Conservation (phyloP, 2,888 invertebrate genomes). For the Acrobasis repandana region DNA sequence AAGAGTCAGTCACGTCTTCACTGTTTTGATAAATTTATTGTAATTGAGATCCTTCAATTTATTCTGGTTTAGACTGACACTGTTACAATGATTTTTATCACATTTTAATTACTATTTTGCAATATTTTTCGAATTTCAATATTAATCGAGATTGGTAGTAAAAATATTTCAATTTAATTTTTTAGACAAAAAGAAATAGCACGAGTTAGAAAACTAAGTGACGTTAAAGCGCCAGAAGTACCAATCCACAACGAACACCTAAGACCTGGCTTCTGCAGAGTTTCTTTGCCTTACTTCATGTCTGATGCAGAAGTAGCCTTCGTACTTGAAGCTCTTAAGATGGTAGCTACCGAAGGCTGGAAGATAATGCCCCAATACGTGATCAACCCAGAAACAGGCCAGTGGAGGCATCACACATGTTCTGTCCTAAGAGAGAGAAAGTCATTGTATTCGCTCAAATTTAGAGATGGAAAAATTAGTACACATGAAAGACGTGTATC, state of each 20-base stretch:
- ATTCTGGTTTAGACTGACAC: neutral
- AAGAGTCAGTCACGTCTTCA: conserved; percentile 1
- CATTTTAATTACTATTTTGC: neutral
- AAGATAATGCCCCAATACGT: conserved; percentile 93
- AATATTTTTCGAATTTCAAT: conserved; percentile 20
- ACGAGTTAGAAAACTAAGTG: conserved; percentile 67
- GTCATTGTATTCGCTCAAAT: conserved; percentile 90
- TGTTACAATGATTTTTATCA: neutral
- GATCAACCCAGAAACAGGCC: conserved; percentile 93
- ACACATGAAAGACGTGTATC: conserved; percentile 88
- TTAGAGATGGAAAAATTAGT: conserved; percentile 89
- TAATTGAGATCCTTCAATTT: conserved; percentile 25
- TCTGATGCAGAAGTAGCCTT: conserved; percentile 90
- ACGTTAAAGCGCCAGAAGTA: conserved; percentile 67
- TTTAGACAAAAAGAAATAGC: conserved; percentile 75
- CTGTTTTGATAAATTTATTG: conserved; percentile 31
- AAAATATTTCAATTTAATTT: conserved; percentile 36
- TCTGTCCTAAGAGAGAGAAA: conserved; percentile 90
- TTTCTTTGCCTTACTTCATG: conserved; percentile 94
- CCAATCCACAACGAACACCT: conserved; percentile 86
- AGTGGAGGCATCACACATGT: conserved; percentile 94
- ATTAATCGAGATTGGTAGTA: neutral
- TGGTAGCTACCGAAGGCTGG: conserved; percentile 95
- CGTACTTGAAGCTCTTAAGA: conserved; percentile 91
- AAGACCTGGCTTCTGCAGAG: conserved; percentile 92